Base-by-base conservation (phyloP, 2,888 invertebrate species). In the Euplexia lucipara region DNA sequence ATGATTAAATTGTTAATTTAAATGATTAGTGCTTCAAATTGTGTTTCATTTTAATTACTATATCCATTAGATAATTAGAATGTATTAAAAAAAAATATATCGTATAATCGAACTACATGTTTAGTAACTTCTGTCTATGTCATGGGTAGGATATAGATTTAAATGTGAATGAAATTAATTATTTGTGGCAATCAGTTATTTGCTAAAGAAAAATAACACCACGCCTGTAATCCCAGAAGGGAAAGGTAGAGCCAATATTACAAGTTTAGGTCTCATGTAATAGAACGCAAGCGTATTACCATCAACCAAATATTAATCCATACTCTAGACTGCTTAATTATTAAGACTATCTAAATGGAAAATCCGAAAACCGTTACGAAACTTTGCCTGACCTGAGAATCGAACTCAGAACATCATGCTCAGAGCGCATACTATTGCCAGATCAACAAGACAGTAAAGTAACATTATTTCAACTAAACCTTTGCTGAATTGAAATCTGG, bases 91-190 rank as follows among this genome's bases (percentile, higher is more conserved):
- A 64, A 63, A 12, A 5, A 51, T 45, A 22, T 32, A 70, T 47
- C 42, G 48, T 51, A 20, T 26, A 63, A 67, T 37, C 45, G n/a
- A n/a, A n/a, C 37, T 22, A 60, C 51, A 58, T 34, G 60, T 68
- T 70, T 30, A 54, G 75, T 68, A 81, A 79, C 78, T 75, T 63
- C 78, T 81, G 78, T 70, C 48, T 59, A 45, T 48, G 35, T 39
- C 60, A 57, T 66, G 32, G 52, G 32, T 34, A 32, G 18, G 37
- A 62, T 59, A 66, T 79, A 30, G 49, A 72, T 63, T 59, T 53
- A 53, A 67, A 64, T 56, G 12, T 63, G 14, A 58, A 18, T 45
- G 56, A 60, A 57, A 77, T 73, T 80, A 67, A 65, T 70, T 63
- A 41, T 56, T 68, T 32, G 42, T 61, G 58, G 62, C 56, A 68